phyloP scores from a whole-genome alignment of 1,140 invertebrate species.

The Steinernema feltiae region DNA sequence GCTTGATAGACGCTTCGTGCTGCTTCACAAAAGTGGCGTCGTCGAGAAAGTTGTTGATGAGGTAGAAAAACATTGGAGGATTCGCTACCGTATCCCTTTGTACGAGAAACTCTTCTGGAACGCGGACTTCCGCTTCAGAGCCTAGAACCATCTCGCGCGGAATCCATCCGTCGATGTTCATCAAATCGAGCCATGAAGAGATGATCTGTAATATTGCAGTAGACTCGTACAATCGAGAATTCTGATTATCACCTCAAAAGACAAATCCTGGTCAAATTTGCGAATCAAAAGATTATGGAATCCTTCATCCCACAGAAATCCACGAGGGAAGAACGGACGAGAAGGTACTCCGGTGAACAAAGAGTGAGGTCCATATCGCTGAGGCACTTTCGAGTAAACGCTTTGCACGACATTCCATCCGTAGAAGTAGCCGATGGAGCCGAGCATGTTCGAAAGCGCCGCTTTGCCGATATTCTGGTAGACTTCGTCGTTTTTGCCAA shows the following conservation, averaged over 20 bases:
- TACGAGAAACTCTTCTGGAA: conserved; percentile 86
- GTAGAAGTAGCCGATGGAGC: conserved; percentile 92
- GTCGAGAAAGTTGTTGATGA: conserved; percentile 36
- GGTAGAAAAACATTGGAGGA: conserved; percentile 54
- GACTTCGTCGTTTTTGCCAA: conserved; percentile 44
- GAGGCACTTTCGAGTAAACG: conserved; percentile 27
- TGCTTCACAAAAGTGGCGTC: conserved; percentile 46
- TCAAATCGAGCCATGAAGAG: conserved; percentile 90
- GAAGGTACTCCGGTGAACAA: conserved; percentile 89
- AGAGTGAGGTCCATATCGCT: conserved; percentile 30
- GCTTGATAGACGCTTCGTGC: conserved; percentile 59
- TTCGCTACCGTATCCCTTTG: conserved; percentile 82
- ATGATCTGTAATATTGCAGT: too few species aligned
- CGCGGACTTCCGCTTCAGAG: conserved; percentile 67
- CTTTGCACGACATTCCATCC: conserved; percentile 76
- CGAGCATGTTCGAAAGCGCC: conserved; percentile 86
- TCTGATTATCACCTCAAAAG: conserved; percentile 41
- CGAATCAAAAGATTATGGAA: conserved; percentile 91
- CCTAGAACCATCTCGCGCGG: conserved; percentile 91
- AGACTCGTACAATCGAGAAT: conserved; percentile 10
- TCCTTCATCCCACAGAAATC: conserved; percentile 99
- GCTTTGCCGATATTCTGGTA: conserved; percentile 76
- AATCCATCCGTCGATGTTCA: conserved; percentile 97
- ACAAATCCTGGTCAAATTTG: conserved; percentile 78
- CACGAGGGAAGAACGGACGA: conserved; percentile 91